Evolutionary conservation across 1,140 invertebrate species (phyloP), one percentile per base, ranked within the genome.

Genomic region (Cyclargus thomasi): DNA sequence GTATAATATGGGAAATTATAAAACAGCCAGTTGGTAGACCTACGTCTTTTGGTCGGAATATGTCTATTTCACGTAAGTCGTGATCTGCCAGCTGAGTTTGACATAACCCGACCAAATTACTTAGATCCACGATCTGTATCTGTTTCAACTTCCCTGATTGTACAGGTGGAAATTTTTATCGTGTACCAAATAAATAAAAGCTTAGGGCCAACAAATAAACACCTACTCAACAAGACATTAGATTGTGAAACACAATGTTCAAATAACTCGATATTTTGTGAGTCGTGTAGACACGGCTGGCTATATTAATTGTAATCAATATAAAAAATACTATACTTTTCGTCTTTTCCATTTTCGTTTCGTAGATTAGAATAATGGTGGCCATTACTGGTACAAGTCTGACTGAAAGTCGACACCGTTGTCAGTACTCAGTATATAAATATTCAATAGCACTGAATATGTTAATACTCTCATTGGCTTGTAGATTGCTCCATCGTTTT

Each of bases 381-480:
- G 63, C n/a, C 84, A 86, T 90, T 88, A 90, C 74, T 70, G 76
- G 65, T 82, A 86, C 85, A 87, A 79, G 81, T 68, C 62, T 85
- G 81, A 83, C 73, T 78, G 77, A 85, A 76, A 78, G 81, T 78
- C 76, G 77, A 81, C 81, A 82, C 75, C 79, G 78, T 73, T 77
- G 83, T 81, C 77, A 66, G 67, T 71, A 79, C n/a, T 81, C 77
- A 66, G 77, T 74, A 81, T 86, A 90, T 90, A 90, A 85, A 90
- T 90, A 90, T 90, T 90, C 88, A 90, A 88, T 90, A 84, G 79
- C 73, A 78, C 80, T 85, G 83, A 87, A 86, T 88, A 88, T 90
- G 88, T 86, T 86, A 90, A 90, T 88, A 83, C 78, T 77, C 86
- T 86, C 86, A 88, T 88, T 88, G 86, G 86, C 74, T 88, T 88